These are phyloP conservation scores for Trissolcus brochymenae DNA, from an alignment of 2,888 invertebrate genomes.

Conservation along the genomic window DNA sequence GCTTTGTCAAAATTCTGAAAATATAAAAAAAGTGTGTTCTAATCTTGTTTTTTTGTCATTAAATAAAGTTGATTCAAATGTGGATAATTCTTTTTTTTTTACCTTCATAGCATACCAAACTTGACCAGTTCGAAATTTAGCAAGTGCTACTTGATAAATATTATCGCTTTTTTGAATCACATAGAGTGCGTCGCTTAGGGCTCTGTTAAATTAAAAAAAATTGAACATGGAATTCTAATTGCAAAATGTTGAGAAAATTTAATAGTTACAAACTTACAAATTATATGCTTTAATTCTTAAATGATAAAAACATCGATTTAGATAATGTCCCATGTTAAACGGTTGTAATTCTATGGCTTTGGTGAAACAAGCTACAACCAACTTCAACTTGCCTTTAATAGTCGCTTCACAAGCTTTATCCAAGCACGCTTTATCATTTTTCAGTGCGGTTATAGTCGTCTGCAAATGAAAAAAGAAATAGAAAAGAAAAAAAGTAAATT, in stretches of 20 bases:
- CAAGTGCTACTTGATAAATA: conserved; percentile 31
- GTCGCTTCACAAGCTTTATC: conserved; percentile 31
- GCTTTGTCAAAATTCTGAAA: conserved; percentile 59
- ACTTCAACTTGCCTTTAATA: conserved; percentile 21
- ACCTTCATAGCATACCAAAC: conserved; percentile 38
- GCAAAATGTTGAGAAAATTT: background rate
- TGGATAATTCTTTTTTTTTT: background rate
- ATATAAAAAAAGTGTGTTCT: background rate
- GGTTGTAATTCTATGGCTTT: conserved; percentile 39
- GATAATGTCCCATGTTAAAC: conserved; percentile 52
- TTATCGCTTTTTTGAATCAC: conserved; percentile 32
- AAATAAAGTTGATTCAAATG: background rate
- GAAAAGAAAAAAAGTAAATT: background rate
- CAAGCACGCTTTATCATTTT: background rate
- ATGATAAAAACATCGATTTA: conserved; percentile 53
- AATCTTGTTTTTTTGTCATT: background rate
- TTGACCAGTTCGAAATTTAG: conserved; percentile 53
- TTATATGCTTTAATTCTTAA: conserved; percentile 40
- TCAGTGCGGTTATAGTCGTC: background rate
- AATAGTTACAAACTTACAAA: conserved; percentile 16
- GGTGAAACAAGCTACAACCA: conserved; percentile 26
- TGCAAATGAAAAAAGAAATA: background rate
- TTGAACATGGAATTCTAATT: background rate
- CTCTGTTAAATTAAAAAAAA: conserved; percentile 28
- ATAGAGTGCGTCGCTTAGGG: conserved; percentile 51